Evolutionary conservation across 2,888 invertebrate species (phyloP).

Genomic region (Neoascia interrupta): DNA sequence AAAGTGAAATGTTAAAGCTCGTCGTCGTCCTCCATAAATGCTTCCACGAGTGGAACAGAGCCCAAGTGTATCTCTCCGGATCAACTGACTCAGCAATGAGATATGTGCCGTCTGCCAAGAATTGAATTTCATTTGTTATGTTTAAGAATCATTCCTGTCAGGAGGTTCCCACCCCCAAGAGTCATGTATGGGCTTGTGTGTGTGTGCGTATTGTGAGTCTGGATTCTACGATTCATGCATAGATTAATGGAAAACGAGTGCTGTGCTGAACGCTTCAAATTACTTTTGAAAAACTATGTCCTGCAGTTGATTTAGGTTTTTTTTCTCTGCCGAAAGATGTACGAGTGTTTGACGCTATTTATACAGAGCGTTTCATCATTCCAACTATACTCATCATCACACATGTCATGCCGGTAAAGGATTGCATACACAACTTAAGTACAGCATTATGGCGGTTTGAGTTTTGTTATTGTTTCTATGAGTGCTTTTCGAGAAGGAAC

Average conservation of each 20-base stretch:
- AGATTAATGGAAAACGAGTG: constrained; percentile 8
- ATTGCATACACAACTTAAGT: neutral
- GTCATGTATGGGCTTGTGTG: neutral
- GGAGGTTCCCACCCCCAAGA: neutral
- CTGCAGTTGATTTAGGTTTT: constrained; percentile 41
- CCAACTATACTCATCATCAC: neutral
- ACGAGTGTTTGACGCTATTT: neutral
- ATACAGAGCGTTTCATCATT: constrained; percentile 1
- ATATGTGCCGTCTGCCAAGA: constrained; percentile 6
- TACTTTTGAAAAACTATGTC: constrained; percentile 14
- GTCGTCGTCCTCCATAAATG: no score
- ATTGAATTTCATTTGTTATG: constrained; percentile 22
- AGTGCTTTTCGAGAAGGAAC: constrained; percentile 15
- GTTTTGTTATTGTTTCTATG: constrained; percentile 29
- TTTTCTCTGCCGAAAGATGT: neutral
- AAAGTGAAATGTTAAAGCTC: no score
- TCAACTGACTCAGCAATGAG: no score
- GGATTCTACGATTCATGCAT: constrained; percentile 11
- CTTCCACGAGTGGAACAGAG: no score
- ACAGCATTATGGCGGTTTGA: constrained; percentile 2
- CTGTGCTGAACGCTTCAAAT: constrained; percentile 5
- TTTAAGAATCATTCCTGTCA: constrained; percentile 24
- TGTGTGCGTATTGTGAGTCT: neutral
- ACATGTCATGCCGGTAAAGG: neutral
- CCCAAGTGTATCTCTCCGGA: neutral